These are phyloP conservation scores for Pemphigus obesinymphae DNA, from an alignment of 1,140 invertebrate species.

Conservation along the genomic window DNA sequence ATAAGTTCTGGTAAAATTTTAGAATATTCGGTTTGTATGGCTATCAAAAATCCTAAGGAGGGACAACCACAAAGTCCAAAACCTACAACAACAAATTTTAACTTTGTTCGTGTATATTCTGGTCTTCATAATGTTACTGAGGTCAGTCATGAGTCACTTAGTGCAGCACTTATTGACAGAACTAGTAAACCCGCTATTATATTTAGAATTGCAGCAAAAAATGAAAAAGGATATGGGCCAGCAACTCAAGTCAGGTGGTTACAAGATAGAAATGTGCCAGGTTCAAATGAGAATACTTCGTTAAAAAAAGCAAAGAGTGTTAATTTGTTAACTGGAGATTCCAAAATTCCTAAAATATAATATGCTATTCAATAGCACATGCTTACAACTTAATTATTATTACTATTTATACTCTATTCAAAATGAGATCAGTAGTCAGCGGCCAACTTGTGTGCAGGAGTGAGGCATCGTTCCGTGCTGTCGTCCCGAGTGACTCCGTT, in stretches of 20 bases:
- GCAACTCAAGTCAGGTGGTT: too few relatives aligned
- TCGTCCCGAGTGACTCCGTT: too few relatives aligned
- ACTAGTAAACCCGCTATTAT: slow-evolving; percentile 96
- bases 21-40: slow-evolving; percentile 97
- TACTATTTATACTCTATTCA: too few relatives aligned
- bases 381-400: neutral
- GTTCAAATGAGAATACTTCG: slow-evolving; percentile 31
- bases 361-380: neutral
- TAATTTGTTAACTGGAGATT: slow-evolving; percentile 17
- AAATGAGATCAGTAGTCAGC: too few relatives aligned
- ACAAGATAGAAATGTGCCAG: slow-evolving; percentile 20
- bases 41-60: slow-evolving; percentile 66
- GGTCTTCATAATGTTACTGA: slow-evolving; percentile 88
- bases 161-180: slow-evolving; percentile 79
- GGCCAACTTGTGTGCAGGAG: too few relatives aligned
- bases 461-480: too few relatives aligned
- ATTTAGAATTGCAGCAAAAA: slow-evolving; percentile 96
- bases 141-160: slow-evolving; percentile 76
- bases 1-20: slow-evolving; percentile 86
- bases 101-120: slow-evolving; percentile 96
- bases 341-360: slow-evolving; percentile 10
- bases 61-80: slow-evolving; percentile 27
- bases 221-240: slow-evolving; percentile 93
- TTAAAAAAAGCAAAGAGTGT: slow-evolving; percentile 25
- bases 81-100: slow-evolving; percentile 62